Conservation (phyloP, 2,888 invertebrate genomes). For the Crossocerus cetratus region DNA sequence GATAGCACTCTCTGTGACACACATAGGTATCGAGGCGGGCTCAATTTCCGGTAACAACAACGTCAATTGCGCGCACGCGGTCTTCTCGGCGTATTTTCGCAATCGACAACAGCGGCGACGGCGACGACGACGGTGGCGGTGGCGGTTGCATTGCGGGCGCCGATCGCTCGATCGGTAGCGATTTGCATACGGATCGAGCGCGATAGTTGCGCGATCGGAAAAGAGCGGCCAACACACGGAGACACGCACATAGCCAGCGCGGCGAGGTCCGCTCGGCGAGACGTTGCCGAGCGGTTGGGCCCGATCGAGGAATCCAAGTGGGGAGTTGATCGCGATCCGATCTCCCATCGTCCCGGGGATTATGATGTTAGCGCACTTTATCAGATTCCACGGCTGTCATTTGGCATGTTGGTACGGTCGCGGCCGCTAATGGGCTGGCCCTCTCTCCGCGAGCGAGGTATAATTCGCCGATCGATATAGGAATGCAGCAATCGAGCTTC, state of each 20-base stretch:
- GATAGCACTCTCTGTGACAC: neutral
- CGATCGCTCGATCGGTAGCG: slow-evolving; percentile 7
- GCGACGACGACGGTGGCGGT: slow-evolving; percentile 24
- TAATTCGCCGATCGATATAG: slow-evolving; percentile 26
- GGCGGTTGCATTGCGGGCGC: slow-evolving; percentile 20
- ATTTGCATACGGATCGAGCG: slow-evolving; percentile 41
- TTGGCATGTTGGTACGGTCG: slow-evolving; percentile 8
- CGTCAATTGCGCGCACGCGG: slow-evolving; percentile 2
- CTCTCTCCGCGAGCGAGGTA: neutral
- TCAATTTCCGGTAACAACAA: neutral
- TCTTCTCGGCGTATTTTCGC: slow-evolving; percentile 11
- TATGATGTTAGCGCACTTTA: slow-evolving; percentile 50
- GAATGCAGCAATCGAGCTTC: slow-evolving; percentile 22
- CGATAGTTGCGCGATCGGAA: slow-evolving; percentile 21
- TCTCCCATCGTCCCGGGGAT: slow-evolving; percentile 41
- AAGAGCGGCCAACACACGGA: neutral
- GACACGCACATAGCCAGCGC: too few species aligned
- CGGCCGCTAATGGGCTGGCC: slow-evolving; percentile 24
- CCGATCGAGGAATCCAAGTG: slow-evolving; percentile 2
- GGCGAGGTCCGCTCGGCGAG: too few species aligned
- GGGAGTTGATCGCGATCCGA: slow-evolving; percentile 22
- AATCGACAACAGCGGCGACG: slow-evolving; percentile 22
- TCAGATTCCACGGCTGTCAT: slow-evolving; percentile 55
- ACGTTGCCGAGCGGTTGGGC: neutral
- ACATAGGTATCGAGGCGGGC: neutral